Percentiles rank a stretch among this genome's conserved stretches.
These are phyloP conservation scores for Sinosuthora webbiana DNA, from an alignment of 2,113 vertebrate genomes.

Conservation along the genomic window DNA sequence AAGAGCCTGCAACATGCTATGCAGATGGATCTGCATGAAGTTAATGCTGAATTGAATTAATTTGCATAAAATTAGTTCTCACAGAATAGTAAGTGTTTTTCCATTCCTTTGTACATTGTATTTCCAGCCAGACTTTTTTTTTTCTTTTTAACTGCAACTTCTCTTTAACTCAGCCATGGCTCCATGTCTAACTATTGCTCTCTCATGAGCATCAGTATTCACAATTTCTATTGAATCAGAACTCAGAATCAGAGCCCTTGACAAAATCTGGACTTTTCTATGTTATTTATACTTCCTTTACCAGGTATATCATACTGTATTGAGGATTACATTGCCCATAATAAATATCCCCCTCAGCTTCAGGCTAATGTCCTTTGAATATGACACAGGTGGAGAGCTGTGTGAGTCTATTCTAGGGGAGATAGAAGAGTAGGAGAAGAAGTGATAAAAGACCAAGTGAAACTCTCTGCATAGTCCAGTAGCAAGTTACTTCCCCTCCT, in stretches of 20 bases:
- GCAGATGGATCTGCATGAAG: conserved; percentile 66
- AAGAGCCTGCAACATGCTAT: conserved; percentile 53
- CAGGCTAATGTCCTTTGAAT: background rate
- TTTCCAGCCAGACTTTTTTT: conserved; percentile 23
- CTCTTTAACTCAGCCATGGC: background rate
- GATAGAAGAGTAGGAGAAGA: background rate
- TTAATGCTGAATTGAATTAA: conserved; percentile 68
- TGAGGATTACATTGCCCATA: background rate
- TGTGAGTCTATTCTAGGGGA: background rate
- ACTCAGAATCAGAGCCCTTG: background rate
- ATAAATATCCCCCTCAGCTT: background rate
- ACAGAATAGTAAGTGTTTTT: conserved; percentile 64
- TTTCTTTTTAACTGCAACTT: background rate
- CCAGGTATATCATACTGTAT: background rate
- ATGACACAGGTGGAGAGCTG: background rate
- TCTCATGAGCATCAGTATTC: background rate
- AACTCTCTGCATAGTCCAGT: background rate
- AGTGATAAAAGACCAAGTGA: conserved; percentile 23
- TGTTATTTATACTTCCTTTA: background rate
- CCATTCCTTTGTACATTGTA: conserved; percentile 55
- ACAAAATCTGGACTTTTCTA: background rate
- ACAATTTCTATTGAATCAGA: background rate
- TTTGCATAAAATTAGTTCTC: conserved; percentile 68
- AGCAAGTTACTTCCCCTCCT: background rate
- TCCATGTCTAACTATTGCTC: background rate